Evolutionary conservation across 2,888 invertebrate species (phyloP), one percentile per base, ranked within the genome.

Genomic region (Nemotelus pantherinus): DNA sequence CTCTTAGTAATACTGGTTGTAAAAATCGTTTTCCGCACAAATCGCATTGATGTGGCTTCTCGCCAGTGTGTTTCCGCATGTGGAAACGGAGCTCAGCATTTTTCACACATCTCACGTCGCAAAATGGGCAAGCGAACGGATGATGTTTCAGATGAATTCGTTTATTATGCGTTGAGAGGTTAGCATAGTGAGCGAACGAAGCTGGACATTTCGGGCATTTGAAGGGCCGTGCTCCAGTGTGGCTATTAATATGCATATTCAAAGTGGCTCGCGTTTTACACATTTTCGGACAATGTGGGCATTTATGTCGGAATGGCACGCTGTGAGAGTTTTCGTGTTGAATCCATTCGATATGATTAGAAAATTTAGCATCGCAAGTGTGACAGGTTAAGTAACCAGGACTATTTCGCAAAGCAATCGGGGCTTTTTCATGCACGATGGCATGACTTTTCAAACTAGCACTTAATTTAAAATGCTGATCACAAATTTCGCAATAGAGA

Each of bases 21-120:
- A 74, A 70, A 72, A 75, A 80, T 2, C 63, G 10, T 44, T 77
- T 76, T 0, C 81, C 81, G 43, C 81, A 81, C 1, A 80, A 68
- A 41, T 80, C 80, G 50, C 81, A 81, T 25, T 81, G 77, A 65
- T 78, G 81, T 2, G 81, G 81, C 3, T 79, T 72, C 25, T 81
- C 81, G 7, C 81, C 81, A 2, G 81, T 81, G 60, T 82, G 81
- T 0, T 47, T 65, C 55, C 81, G 67, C 41, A 77, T 7, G 45
- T 81, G 81, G 5, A 79, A 72, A 5, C 79, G 78, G 2, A 78
- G 63, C 53, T 82, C 82, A 10, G 76, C 80, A 44, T 67, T 77
- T 7, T 80, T 80, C 9, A 72, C 77, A 70, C 81, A 82, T 57
- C 50, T 70, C 75, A 80, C 81, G 9, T 74, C 77, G 44, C 82